Conservation (phyloP, 2,888 invertebrate species). For the Hirtodrosophila alboralis region DNA sequence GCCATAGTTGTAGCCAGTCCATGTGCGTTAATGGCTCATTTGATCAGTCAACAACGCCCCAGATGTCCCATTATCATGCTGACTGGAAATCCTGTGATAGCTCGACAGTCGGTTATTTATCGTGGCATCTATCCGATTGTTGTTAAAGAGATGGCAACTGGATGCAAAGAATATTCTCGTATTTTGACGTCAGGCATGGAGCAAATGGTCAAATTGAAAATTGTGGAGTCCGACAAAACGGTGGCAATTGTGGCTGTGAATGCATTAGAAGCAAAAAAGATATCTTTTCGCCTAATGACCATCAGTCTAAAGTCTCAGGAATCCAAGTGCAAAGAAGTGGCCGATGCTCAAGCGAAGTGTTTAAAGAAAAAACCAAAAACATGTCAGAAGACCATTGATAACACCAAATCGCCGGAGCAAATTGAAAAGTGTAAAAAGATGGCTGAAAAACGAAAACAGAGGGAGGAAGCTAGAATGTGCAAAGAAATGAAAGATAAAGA, state of each 20-base stretch:
- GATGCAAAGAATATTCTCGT: slow-evolving; percentile 28
- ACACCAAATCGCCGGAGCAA: slow-evolving; percentile 7
- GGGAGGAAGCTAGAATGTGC: not conserved
- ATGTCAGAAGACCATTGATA: not conserved
- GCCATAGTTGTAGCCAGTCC: slow-evolving; percentile 92
- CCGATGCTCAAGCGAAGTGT: not conserved
- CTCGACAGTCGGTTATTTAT: slow-evolving; percentile 87
- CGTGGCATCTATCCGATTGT: slow-evolving; percentile 58
- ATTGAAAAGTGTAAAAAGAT: slow-evolving; percentile 2
- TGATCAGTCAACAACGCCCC: slow-evolving; percentile 96
- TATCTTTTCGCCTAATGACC: slow-evolving; percentile 45
- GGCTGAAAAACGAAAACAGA: not conserved
- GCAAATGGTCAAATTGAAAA: slow-evolving; percentile 37
- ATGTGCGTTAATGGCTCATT: slow-evolving; percentile 87
- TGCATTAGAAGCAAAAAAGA: slow-evolving; percentile 46
- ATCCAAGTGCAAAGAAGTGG: slow-evolving; percentile 10
- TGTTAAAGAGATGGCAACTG: slow-evolving; percentile 34
- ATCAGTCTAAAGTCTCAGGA: slow-evolving; percentile 11
- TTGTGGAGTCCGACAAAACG: slow-evolving; percentile 28
- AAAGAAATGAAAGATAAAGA: not conserved
- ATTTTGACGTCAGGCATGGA: slow-evolving; percentile 39
- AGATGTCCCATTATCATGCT: slow-evolving; percentile 97
- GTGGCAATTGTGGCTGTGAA: slow-evolving; percentile 49
- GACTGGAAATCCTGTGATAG: slow-evolving; percentile 91
- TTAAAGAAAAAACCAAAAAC: not conserved